These are phyloP conservation scores for Babylonia areolata DNA, from an alignment of 1,140 invertebrate species.

Conservation along the genomic window DNA sequence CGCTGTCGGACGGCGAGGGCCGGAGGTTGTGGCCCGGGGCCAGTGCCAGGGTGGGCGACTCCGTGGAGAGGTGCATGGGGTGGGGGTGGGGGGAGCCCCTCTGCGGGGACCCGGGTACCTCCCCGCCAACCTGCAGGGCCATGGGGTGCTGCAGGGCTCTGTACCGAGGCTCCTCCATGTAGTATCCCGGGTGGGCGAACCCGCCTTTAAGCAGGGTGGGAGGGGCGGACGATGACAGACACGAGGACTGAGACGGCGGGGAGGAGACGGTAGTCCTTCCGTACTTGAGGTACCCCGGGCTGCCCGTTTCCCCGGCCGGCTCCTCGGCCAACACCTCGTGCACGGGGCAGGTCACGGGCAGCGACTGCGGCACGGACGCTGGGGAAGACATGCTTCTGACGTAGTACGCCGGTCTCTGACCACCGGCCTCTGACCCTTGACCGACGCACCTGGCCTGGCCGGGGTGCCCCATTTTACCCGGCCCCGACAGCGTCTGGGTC, in stretches of 20 bases:
- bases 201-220: background rate
- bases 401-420: background rate
- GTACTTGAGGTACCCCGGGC: background rate
- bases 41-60: constrained; percentile 33
- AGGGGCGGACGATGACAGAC: constrained; percentile 26
- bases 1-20: constrained; percentile 40
- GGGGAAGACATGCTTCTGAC: background rate
- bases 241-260: background rate
- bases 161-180: constrained; percentile 4
- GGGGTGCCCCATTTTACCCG: background rate
- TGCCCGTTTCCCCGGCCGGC: background rate
- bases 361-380: background rate
- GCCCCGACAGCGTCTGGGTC: background rate
- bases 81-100: constrained; percentile 45
- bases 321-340: background rate
- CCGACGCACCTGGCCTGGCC: background rate
- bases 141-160: background rate
- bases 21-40: constrained; percentile 30
- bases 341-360: background rate
- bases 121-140: background rate
- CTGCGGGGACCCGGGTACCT: constrained; percentile 25
- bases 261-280: background rate
- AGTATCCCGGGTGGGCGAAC: background rate
- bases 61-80: constrained; percentile 39
- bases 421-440: background rate